Evolutionary conservation across 2,888 invertebrate genomes (phyloP).

Genomic region (Dicycla oo): DNA sequence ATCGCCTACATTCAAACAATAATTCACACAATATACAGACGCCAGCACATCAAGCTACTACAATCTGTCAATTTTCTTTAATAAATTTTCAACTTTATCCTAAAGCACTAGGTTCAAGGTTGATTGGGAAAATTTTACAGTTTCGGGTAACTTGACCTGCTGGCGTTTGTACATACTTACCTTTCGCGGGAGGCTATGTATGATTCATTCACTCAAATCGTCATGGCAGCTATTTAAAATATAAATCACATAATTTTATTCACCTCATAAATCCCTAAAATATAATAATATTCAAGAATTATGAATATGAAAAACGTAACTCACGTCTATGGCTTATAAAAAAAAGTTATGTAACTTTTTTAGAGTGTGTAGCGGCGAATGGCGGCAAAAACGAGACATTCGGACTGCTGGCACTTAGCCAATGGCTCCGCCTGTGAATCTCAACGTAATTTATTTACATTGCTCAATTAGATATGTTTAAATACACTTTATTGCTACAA

Average conservation of each 20-base stretch:
- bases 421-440: slow-evolving; percentile 49
- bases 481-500: slow-evolving; percentile 52
- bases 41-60: too few relatives aligned
- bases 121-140: too few relatives aligned
- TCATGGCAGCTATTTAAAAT: slow-evolving; percentile 21
- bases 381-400: slow-evolving; percentile 50
- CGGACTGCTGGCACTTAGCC: slow-evolving; percentile 47
- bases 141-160: too few relatives aligned
- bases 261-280: slow-evolving; percentile 12
- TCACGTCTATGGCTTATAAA: slow-evolving; percentile 21
- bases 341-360: slow-evolving; percentile 45
- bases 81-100: too few relatives aligned
- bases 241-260: slow-evolving; percentile 29
- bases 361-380: slow-evolving; percentile 10
- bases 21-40: too few relatives aligned
- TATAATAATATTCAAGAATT: slow-evolving; percentile 16
- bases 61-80: too few relatives aligned
- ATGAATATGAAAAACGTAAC: slow-evolving; percentile 26
- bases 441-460: slow-evolving; percentile 59
- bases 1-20: slow-evolving; percentile 29
- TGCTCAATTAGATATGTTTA: slow-evolving; percentile 57
- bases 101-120: too few relatives aligned
- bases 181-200: not conserved
- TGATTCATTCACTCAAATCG: slow-evolving; percentile 38
- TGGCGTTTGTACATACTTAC: too few relatives aligned